Percentiles rank a stretch among this genome's conserved stretches.
Evolutionary conservation across 2,113 vertebrate species (phyloP).

Genomic region (Catharus minimus): DNA sequence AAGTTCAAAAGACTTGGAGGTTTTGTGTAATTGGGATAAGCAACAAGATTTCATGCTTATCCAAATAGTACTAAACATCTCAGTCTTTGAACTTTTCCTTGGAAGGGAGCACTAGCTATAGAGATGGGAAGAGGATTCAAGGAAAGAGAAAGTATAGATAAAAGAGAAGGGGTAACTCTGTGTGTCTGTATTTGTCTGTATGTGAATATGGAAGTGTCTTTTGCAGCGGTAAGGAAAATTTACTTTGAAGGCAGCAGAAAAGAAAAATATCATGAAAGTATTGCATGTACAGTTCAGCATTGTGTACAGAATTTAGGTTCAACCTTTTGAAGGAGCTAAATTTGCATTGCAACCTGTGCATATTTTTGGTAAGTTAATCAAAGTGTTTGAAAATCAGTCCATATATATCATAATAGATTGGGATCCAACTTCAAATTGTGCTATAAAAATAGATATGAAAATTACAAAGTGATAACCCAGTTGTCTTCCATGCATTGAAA

Average conservation of each 20-base stretch:
- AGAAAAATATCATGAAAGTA: neutral
- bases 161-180: neutral
- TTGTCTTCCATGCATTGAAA: neutral
- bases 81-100: slow-evolving; percentile 41
- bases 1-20: slow-evolving; percentile 45
- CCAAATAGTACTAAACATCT: slow-evolving; percentile 2
- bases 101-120: neutral
- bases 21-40: slow-evolving; percentile 38
- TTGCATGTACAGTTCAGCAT: neutral
- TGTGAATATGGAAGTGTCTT: neutral
- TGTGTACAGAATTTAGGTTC: neutral
- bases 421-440: neutral
- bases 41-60: slow-evolving; percentile 50
- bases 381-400: neutral
- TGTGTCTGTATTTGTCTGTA: neutral
- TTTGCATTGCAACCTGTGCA: neutral
- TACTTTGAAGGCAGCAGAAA: neutral
- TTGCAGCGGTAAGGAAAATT: neutral
- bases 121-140: neutral
- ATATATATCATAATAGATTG: neutral
- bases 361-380: neutral
- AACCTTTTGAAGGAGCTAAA: neutral
- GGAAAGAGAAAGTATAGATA: neutral
- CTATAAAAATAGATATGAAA: neutral
- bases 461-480: neutral